phyloP scores from a whole-genome alignment of 2,797 vertebrate species.

The Eremophila alpestris region DNA sequence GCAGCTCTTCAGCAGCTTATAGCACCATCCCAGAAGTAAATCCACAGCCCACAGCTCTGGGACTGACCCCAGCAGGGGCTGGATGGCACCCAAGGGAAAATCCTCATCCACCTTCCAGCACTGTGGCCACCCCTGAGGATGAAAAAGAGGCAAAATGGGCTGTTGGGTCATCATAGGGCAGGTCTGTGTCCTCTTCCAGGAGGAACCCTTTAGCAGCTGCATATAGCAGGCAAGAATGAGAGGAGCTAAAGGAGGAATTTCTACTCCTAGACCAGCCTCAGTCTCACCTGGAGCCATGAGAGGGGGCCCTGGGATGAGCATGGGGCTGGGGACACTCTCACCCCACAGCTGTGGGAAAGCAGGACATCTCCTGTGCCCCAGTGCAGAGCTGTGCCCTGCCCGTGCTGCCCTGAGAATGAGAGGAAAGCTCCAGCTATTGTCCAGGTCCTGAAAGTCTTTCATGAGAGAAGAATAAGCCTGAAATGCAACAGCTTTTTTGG shows the following conservation, averaged over 20 bases:
- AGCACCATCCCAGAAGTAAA: neutral
- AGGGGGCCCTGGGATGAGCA: neutral
- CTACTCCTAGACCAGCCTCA: neutral
- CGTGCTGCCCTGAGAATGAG: neutral
- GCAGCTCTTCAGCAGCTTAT: neutral
- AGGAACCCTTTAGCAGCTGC: neutral
- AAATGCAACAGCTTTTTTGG: conserved; percentile 44
- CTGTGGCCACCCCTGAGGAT: neutral
- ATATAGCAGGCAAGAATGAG: neutral
- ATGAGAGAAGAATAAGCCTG: conserved; percentile 49
- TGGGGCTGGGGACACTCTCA: neutral
- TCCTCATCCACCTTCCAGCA: neutral
- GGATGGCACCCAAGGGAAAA: neutral
- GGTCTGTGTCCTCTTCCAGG: neutral
- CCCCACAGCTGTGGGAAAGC: neutral
- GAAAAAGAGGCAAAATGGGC: neutral
- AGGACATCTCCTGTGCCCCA: neutral
- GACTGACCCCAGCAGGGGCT: neutral
- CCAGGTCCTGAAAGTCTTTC: conserved; percentile 30
- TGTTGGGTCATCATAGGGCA: neutral
- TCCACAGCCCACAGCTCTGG: neutral
- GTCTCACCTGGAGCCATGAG: accelerated
- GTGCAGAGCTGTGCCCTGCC: neutral
- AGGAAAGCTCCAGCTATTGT: neutral
- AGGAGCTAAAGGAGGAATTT: neutral